These are phyloP conservation scores for Microplitis manilae DNA, from an alignment of 2,888 invertebrate species.

Conservation along the genomic window DNA sequence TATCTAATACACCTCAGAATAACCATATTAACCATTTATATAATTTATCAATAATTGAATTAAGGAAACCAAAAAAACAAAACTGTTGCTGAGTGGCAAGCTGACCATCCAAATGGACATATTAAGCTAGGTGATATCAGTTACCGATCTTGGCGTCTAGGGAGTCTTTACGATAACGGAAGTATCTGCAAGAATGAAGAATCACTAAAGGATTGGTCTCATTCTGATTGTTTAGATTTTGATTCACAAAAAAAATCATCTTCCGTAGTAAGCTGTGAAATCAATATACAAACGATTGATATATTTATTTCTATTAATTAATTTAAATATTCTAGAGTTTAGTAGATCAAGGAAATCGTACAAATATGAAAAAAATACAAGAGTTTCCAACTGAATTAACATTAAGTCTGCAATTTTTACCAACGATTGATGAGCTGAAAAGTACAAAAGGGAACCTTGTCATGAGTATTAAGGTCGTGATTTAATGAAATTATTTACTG, in stretches of 20 bases:
- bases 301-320: not conserved
- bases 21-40: not conserved
- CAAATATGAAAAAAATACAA: conserved; percentile 57
- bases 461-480: conserved; percentile 66
- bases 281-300: not conserved
- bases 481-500: not conserved
- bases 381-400: conserved; percentile 68
- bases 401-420: conserved; percentile 67
- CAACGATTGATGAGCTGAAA: conserved; percentile 57
- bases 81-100: conserved; percentile 38
- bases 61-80: conserved; percentile 47
- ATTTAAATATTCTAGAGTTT: conserved; percentile 56
- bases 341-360: conserved; percentile 59
- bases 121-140: conserved; percentile 65
- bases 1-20: not conserved
- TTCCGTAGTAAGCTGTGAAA: conserved; percentile 40
- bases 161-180: conserved; percentile 67
- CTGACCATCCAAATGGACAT: conserved; percentile 57
- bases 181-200: conserved; percentile 61
- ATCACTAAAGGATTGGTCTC: conserved; percentile 57
- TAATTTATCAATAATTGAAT: not conserved
- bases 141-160: conserved; percentile 69
- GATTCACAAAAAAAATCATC: conserved; percentile 44
- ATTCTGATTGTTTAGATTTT: conserved; percentile 54
- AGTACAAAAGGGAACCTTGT: conserved; percentile 61